Base-by-base conservation (phyloP, 1,140 invertebrate genomes). In the Pogonomyrmex californicus region DNA sequence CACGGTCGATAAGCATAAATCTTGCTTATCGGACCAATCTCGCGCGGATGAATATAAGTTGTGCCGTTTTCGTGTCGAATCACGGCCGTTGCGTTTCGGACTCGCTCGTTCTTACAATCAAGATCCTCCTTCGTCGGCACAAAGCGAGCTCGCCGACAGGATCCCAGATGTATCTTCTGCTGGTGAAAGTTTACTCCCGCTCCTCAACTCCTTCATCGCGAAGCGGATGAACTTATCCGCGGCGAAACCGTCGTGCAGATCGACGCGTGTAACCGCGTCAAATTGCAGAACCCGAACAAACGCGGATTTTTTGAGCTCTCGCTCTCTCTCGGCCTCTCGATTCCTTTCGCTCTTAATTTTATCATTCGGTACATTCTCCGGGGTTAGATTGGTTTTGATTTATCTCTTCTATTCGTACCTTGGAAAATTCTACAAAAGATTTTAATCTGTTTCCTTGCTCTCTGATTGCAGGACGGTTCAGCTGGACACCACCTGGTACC, bases 391-490 rank as follows among this genome's bases (percentile, higher is more conserved):
- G 17, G 10, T 75, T 60, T 44, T 12, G 7, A 10, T 38, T 76
- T n/a, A 51, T 23, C 30, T 65, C 33, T n/a, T 60, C 7, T 23
- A 2, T 23, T 23, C 7, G 9, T 3, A 30, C 17, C n/a, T 41
- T n/a, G 49, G 5, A 30, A 49, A 47, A 71, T 56, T 10, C 14
- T 5, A 1, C 56, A 10, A 62, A 12, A 33, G 41, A 63, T 54
- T 38, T 30, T 51, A 85, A 76, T 77, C 14, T n/a, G 23, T 2
- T 81, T 36, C 70, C 58, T 44, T 10, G 6, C 0, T 54, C 81
- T 65, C 5, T 76, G 81, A 71, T 90, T 86, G 49, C 89, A 91
- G 90, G 83, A 87, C 56, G 79, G 60, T 86, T 78, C 86, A 47
- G 70, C 62, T 79, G 70, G 73, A 77, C 82, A 68, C 86, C 86